Evolutionary conservation across 2,888 invertebrate species (phyloP), one percentile per base, ranked within the genome.

Genomic region (Pterobdella sp.): DNA sequence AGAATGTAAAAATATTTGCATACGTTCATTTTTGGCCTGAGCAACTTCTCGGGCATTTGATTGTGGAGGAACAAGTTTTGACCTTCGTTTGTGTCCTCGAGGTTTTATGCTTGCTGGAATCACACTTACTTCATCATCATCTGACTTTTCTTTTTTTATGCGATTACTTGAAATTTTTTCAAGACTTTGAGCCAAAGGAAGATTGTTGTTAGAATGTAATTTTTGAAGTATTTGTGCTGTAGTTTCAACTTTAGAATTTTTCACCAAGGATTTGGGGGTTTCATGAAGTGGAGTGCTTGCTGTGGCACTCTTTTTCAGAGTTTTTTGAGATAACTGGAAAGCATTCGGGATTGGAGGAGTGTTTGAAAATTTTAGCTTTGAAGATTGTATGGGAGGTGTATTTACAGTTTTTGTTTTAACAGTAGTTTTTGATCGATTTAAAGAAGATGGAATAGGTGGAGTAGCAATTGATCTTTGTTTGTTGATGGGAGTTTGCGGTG

Each of bases 211-310:
- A 81, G 82, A 87, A 86, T 77, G 87, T 52, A 92, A 86, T 83
- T 90, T 89, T 72, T 90, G 90, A 75, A 92, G 85, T 73, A 93
- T 84, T 83, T 93, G 91, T 81, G 90, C 89, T 0, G 92, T 93
- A 35, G 90, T 90, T 84, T 90, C 90, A 67, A 90, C 84, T 79
- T 84, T 84, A 31, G 88, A 87, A 80, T 56, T 22, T n/a, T 56
- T 56, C n/a, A 56, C 60, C 7, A 56, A 3, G n/a, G 60, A 26
- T 26, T 56, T 56, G 60, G 4, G 26, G 60, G 18, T 4, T n/a
- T 56, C 60, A n/a, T 56, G 60, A 26, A 56, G 60, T 22, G 60
- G 60, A 22, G 60, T 56, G 60, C 10, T 14, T 56, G 60, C 4
- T 4, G 60, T 56, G 60, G 60, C 60, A 3, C 10, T 14, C 60